These are phyloP conservation scores for Drosophila quadrilineata DNA, from an alignment of 1,140 invertebrate genomes.

Conservation along the genomic window DNA sequence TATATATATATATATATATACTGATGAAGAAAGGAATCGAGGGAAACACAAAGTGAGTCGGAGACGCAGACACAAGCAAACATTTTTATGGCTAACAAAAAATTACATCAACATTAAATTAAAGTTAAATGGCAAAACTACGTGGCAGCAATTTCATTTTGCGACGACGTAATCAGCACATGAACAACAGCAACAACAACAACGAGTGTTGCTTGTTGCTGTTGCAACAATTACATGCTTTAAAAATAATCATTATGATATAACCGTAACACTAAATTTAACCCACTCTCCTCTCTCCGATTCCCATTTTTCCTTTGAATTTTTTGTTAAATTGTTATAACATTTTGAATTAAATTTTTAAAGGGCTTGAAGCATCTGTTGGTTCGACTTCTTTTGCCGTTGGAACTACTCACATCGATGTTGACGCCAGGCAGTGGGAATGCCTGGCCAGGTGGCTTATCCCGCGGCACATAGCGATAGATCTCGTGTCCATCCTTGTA, in stretches of 20 bases:
- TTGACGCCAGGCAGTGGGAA: slow-evolving; percentile 89
- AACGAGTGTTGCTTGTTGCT: slow-evolving; percentile 6
- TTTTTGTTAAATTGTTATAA: slow-evolving; percentile 69
- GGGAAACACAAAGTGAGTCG: too few species aligned
- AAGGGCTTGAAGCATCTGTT: slow-evolving; percentile 38
- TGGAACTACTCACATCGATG: slow-evolving; percentile 91
- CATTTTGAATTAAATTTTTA: slow-evolving; percentile 77
- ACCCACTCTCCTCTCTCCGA: neutral
- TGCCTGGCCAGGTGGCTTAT: slow-evolving; percentile 87
- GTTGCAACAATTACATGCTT: slow-evolving; percentile 62
- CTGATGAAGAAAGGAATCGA: too few species aligned
- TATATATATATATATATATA: slow-evolving; percentile 1
- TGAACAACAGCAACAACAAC: slow-evolving; percentile 14
- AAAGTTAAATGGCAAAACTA: slow-evolving; percentile 80
- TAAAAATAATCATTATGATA: slow-evolving; percentile 77
- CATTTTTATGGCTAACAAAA: slow-evolving; percentile 73
- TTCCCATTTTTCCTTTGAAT: neutral
- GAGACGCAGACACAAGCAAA: slow-evolving; percentile 13
- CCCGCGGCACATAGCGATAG: slow-evolving; percentile 90
- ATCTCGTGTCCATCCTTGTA: slow-evolving; percentile 94
- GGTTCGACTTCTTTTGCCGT: neutral
- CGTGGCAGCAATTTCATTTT: slow-evolving; percentile 73
- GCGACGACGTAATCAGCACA: slow-evolving; percentile 61
- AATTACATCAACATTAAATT: slow-evolving; percentile 78
- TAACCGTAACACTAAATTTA: slow-evolving; percentile 67